Base-by-base conservation (phyloP, 92 coral and sea anemone species). In the Pocillopora meandrina region DNA sequence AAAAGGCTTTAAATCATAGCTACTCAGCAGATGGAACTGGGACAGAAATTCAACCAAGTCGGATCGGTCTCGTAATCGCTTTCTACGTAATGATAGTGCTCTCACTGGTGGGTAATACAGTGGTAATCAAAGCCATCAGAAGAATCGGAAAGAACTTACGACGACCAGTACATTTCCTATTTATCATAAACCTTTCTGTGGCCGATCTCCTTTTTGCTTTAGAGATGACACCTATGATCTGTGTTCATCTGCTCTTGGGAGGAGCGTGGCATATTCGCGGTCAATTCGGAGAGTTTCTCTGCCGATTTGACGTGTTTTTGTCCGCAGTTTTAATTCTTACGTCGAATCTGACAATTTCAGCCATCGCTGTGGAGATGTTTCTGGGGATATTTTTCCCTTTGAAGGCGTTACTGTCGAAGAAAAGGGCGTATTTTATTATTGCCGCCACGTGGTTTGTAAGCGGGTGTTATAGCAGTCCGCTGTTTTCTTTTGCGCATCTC, bases 181-280 rank as follows among this genome's bases (percentile, higher is more conserved):
- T 83, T 52, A 75, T 75, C 12, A 72, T 83, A 9, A 83, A 83
- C 59, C 61, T 83, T 18, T 83, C 80, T 19, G 80, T 83, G 14
- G 86, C 86, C 67, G 86, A 83, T 75, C 49, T 83, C 9, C 63
- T 83, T 17, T 81, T 81, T 12, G 84, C 84, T 6, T 10, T 81
- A 20, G 84, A 81, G 65, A 81, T 69, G 67, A 69, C 71, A 56
- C 84, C 84, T 16, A 83, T 83, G 62, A 55, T 10, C 14, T 73
- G 36, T 33, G 14, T 68, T 3, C 42, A 75, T n/a, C 47, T 83
- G 80, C 8, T 83, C 13, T 12, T 72, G 64, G 74, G 63, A 19
- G 66, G 78, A 6, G 61, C 56, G 1, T 83, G 86, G 86, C 74
- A 73, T 35, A 33, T 83, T 34, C 70, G 52, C 23, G 86, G 86